Evolutionary conservation across 2,113 vertebrate genomes (phyloP), one percentile per base, ranked within the genome.

Genomic region (Chlorocebus sabaeus): DNA sequence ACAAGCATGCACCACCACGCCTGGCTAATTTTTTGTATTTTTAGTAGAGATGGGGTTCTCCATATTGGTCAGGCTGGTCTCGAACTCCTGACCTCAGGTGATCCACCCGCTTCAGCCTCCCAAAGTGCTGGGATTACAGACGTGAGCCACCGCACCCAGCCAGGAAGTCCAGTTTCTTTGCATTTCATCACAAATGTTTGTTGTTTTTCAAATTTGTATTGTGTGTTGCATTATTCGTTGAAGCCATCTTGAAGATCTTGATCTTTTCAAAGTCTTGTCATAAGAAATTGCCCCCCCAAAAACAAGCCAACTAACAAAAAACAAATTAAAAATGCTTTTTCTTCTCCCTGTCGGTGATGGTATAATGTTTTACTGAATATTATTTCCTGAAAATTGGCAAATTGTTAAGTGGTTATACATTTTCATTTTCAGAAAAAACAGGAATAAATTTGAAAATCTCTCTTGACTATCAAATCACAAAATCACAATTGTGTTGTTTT

Each of bases 401-500:
- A 68, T 30, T 76, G 2, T 64, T 92, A 64, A 35, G 17, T 22
- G 14, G 7, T 50, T 79, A 52, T n/a, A 92, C 43, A 43, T 50
- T 95, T 91, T 85, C n/a, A 64, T 40, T 87, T 95, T 87, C 2
- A 87, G 85, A 55, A 70, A 81, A 61, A 85, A 40, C 59, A 86
- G 38, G 87, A 81, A 95, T 11, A 64, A 80, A 76, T 81, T 25
- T 73, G 35, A 89, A 93, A 40, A 38, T 72, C 9, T 57, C n/a
- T 75, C 23, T 57, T 93, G 55, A 57, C 13, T 76, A 75, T 67
- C 27, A 86, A 67, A 43, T 50, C 78, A 27, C 14, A 83, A n/a
- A 67, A 43, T 50, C 73, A 27, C 8, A 83, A n/a, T 52, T 59
- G 8, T 32, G 25, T 61, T 59, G 59, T 84, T 84, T 97, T 52